Conservation (phyloP, 2,888 invertebrate species). For the Tridacna crocea region DNA sequence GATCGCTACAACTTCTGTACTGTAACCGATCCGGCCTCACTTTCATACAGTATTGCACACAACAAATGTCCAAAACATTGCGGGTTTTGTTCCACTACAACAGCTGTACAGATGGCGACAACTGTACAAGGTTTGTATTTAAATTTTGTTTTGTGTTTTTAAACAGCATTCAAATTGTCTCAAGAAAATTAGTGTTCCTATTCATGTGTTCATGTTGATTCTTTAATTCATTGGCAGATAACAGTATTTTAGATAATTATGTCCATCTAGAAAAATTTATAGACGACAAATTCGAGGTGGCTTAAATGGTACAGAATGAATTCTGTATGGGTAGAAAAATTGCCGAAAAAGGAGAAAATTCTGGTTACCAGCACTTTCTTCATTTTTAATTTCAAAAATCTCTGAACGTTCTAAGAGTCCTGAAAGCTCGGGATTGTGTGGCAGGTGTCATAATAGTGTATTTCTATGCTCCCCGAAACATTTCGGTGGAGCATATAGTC, state of each 20-base stretch:
- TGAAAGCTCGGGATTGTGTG: not conserved
- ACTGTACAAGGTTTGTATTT: not conserved
- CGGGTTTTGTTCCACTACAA: constrained; percentile 19
- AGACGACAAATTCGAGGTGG: not conserved
- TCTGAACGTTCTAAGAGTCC: not conserved
- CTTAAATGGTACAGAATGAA: not conserved
- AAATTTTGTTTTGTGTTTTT: not conserved
- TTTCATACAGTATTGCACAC: constrained; percentile 36
- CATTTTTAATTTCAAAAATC: too few species aligned
- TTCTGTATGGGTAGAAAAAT: not conserved
- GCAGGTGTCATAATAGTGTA: too few species aligned
- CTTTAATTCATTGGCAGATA: not conserved
- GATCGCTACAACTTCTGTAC: constrained; percentile 34
- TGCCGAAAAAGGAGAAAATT: not conserved
- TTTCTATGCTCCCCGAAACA: too few species aligned
- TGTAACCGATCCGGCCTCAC: constrained; percentile 20
- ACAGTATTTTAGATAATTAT: not conserved
- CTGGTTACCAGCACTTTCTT: not conserved
- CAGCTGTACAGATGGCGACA: not conserved
- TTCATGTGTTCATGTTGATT: not conserved
- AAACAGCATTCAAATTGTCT: not conserved
- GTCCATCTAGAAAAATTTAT: not conserved
- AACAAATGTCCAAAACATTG: constrained; percentile 40
- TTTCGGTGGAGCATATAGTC: too few species aligned
- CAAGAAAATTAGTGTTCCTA: not conserved